Base-by-base conservation (phyloP, 2,113 vertebrate genomes). In the Gallinago undulata region DNA sequence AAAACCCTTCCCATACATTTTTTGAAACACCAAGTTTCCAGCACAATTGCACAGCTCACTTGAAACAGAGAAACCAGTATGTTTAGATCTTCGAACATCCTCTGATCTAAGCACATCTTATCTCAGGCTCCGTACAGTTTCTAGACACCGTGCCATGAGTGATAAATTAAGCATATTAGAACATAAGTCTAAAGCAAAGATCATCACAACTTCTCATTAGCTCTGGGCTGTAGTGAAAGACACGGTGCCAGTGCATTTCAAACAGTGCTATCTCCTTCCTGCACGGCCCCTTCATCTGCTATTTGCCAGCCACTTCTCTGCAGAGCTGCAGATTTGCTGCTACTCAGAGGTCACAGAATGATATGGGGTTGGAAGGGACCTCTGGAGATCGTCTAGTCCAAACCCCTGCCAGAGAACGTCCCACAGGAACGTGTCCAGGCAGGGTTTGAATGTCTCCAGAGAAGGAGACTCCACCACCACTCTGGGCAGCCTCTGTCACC, bases 61-160 rank as follows among this genome's bases (percentile, higher is more conserved):
- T 59, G 22, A 41, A 57, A 47, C 11, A 69, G 23, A 69, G 50
- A 62, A 93, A 66, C 5, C 50, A 53, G 3, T 7, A 30, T 5
- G 1, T 0, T 82, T 23, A 63, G 60, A 41, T 24, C 35, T 10
- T 55, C 23, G 8, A 31, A 51, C 17, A 13, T 17, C 10, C 35
- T 56, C 62, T 25, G 9, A 50, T 25, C 41, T 41, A 31, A 82
- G n/a, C 25, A 47, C n/a, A 37, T 16, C 21, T 39, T 22, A 35
- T 25, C 24, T 50, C 37, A 59, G 19, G 18, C 21, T 47, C 33
- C 53, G 47, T 23, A 3, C 0, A 0, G 25, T 16, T 24, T 62
- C 39, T 75, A 72, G n/a, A 11, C 35, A 51, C 28, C 13, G 4
- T 6, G 13, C 22, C 37, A 41, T 4, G 3, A 30, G 7, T 18